Percentiles rank a stretch among this genome's conserved stretches.
Evolutionary conservation across 2,888 invertebrate species (phyloP).

Genomic region (Hypomecis atomaria): DNA sequence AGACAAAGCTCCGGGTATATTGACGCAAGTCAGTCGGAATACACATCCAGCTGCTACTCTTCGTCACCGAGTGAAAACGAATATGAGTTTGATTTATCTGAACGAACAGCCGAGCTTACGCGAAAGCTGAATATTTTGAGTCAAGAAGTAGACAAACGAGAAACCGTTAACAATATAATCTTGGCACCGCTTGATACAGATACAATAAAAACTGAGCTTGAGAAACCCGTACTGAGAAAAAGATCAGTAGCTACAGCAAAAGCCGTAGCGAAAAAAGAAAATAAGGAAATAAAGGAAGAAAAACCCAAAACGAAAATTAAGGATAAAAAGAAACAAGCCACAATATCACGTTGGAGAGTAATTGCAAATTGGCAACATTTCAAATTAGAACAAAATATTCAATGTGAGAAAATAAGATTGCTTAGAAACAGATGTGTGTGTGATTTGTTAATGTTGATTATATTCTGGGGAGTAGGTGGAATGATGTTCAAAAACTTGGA

Average conservation of each 20-base stretch:
- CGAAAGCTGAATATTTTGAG: conserved; percentile 75
- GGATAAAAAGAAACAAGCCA: conserved; percentile 57
- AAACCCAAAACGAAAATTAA: conserved; percentile 52
- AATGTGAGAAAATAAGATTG: conserved; percentile 81
- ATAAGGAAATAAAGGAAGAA: conserved; percentile 51
- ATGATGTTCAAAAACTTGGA: conserved; percentile 92
- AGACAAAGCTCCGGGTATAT: conserved; percentile 77
- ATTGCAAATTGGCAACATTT: conserved; percentile 84
- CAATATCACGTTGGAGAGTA: conserved; percentile 73
- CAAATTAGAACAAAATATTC: conserved; percentile 82
- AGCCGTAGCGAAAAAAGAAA: conserved; percentile 51
- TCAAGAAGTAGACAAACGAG: conserved; percentile 67
- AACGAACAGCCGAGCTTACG: conserved; percentile 75
- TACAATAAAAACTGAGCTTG: conserved; percentile 42
- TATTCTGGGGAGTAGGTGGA: conserved; percentile 92
- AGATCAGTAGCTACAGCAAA: conserved; percentile 58
- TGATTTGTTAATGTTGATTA: conserved; percentile 87
- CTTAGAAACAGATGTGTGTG: conserved; percentile 88
- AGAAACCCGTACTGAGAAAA: conserved; percentile 65
- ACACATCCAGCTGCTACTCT: conserved; percentile 81
- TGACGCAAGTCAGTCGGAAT: conserved; percentile 82
- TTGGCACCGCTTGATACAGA: conserved; percentile 55
- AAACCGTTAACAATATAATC: conserved; percentile 58
- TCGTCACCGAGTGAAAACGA: conserved; percentile 82
- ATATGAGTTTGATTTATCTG: conserved; percentile 78